A percentile compares a stretch with the other conserved stretches of the same genome.
These are phyloP conservation scores for Capitulum mitella DNA, from an alignment of 2,888 invertebrate species.

Conservation along the genomic window DNA sequence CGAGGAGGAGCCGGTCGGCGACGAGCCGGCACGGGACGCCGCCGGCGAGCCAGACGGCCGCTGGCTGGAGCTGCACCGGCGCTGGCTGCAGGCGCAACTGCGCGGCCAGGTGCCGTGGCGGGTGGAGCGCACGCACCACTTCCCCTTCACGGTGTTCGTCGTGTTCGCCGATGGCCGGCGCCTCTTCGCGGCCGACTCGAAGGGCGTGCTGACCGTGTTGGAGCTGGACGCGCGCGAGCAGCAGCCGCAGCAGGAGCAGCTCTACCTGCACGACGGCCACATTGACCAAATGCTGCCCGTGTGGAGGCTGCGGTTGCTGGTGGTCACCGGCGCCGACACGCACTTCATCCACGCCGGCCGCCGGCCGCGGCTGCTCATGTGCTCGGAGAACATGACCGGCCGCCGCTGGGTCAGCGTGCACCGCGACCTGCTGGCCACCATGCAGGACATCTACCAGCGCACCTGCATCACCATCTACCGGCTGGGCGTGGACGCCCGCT, in stretches of 20 bases:
- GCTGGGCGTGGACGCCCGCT: constrained; percentile 48
- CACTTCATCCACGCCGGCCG: not conserved
- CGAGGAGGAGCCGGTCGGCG: not conserved
- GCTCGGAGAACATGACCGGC: constrained; percentile 68
- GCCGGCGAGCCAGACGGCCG: not conserved
- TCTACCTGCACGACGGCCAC: constrained; percentile 4
- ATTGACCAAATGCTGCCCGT: not conserved
- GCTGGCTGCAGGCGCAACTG: not conserved
- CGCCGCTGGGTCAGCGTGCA: constrained; percentile 85
- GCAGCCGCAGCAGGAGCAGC: not conserved
- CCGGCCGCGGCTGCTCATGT: constrained; percentile 24
- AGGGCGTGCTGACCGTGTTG: not conserved
- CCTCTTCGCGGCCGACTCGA: constrained; percentile 3
- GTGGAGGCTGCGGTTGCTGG: constrained; percentile 2
- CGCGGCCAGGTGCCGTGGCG: constrained; percentile 8
- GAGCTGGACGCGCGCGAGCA: not conserved
- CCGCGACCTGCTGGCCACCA: constrained; percentile 64
- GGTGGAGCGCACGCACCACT: not conserved
- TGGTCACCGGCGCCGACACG: constrained; percentile 1
- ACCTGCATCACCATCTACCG: constrained; percentile 66
- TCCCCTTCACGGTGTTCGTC: not conserved
- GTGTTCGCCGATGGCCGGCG: not conserved
- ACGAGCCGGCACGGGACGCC: too few species aligned
- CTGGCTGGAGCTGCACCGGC: not conserved
- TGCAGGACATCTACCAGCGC: constrained; percentile 55